phyloP scores from a whole-genome alignment of 2,113 vertebrate genomes.

The Menidia beryllina region DNA sequence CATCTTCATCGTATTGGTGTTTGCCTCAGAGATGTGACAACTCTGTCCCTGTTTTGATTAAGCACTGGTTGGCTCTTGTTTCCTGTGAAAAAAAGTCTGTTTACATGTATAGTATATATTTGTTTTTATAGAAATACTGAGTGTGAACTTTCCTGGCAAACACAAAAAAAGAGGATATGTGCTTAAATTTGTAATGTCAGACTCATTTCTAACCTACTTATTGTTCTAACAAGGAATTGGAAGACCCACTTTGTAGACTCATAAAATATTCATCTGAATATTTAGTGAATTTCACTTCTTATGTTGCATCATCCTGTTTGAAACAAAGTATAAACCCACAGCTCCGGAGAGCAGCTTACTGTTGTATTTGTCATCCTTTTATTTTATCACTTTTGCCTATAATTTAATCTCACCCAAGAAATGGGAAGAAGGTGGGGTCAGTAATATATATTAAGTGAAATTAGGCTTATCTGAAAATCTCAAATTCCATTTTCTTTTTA shows the following conservation, averaged over 20 bases:
- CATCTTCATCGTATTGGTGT: slow-evolving; percentile 31
- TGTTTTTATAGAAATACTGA: too few relatives aligned
- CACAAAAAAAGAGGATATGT: slow-evolving; percentile 22
- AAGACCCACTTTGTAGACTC: slow-evolving; percentile 46
- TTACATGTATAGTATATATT: background rate
- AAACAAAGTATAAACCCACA: slow-evolving; percentile 49
- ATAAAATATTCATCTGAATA: slow-evolving; percentile 64
- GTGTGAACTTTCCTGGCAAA: slow-evolving; percentile 1
- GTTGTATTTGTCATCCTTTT: slow-evolving; percentile 31
- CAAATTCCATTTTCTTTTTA: slow-evolving; percentile 18
- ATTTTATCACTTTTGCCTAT: slow-evolving; percentile 16
- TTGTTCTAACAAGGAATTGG: slow-evolving; percentile 48
- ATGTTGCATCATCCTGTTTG: slow-evolving; percentile 40
- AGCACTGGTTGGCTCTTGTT: slow-evolving; percentile 2
- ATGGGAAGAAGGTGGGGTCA: slow-evolving; percentile 6
- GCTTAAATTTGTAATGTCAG: slow-evolving; percentile 40
- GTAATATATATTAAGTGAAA: slow-evolving; percentile 25
- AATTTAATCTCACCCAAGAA: slow-evolving; percentile 26
- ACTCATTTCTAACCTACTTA: slow-evolving; percentile 52
- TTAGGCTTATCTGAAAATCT: slow-evolving; percentile 7
- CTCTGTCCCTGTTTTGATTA: background rate
- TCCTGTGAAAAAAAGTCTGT: background rate
- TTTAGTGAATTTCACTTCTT: slow-evolving; percentile 49
- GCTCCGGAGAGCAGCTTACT: slow-evolving; percentile 42
- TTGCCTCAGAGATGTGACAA: slow-evolving; percentile 1